These are phyloP conservation scores for Ennomos erosarius DNA, from an alignment of 2,888 invertebrate genomes.

Conservation along the genomic window DNA sequence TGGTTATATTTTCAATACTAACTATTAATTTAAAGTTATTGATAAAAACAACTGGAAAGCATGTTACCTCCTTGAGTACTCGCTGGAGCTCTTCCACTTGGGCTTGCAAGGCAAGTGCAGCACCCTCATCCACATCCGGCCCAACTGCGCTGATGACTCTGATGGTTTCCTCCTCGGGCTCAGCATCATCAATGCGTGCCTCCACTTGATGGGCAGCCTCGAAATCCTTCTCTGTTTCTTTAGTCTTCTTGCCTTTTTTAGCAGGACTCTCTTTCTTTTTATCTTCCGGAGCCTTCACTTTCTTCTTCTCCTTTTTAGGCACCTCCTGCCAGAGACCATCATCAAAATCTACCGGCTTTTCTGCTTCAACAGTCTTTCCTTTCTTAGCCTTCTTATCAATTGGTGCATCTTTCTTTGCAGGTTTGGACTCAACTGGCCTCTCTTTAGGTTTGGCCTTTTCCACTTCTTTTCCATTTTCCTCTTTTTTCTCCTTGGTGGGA, in stretches of 20 bases:
- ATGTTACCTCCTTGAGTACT: slow-evolving; percentile 74
- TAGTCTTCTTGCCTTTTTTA: slow-evolving; percentile 76
- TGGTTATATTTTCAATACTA: too few species aligned
- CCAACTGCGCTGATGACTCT: slow-evolving; percentile 76
- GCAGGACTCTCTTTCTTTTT: slow-evolving; percentile 80
- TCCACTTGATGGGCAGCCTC: slow-evolving; percentile 61
- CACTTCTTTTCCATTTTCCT: slow-evolving; percentile 82
- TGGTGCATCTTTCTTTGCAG: slow-evolving; percentile 72
- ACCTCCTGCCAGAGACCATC: slow-evolving; percentile 91
- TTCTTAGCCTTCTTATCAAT: slow-evolving; percentile 86
- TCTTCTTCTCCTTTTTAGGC: slow-evolving; percentile 90
- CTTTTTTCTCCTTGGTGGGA: slow-evolving; percentile 82
- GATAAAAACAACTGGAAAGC: background rate
- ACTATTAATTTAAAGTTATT: too few species aligned
- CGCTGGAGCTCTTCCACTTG: slow-evolving; percentile 79
- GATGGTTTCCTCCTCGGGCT: slow-evolving; percentile 69
- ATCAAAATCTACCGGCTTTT: slow-evolving; percentile 90
- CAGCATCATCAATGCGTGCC: slow-evolving; percentile 52
- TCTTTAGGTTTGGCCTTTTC: slow-evolving; percentile 80
- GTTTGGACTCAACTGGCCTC: slow-evolving; percentile 64
- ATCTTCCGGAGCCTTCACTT: slow-evolving; percentile 86
- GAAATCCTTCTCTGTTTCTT: slow-evolving; percentile 69
- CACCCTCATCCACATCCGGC: slow-evolving; percentile 73
- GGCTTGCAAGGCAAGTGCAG: slow-evolving; percentile 73
- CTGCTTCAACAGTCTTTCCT: slow-evolving; percentile 81